phyloP scores from a whole-genome alignment of 2,113 vertebrate genomes.

The Periophthalmus modestus region DNA sequence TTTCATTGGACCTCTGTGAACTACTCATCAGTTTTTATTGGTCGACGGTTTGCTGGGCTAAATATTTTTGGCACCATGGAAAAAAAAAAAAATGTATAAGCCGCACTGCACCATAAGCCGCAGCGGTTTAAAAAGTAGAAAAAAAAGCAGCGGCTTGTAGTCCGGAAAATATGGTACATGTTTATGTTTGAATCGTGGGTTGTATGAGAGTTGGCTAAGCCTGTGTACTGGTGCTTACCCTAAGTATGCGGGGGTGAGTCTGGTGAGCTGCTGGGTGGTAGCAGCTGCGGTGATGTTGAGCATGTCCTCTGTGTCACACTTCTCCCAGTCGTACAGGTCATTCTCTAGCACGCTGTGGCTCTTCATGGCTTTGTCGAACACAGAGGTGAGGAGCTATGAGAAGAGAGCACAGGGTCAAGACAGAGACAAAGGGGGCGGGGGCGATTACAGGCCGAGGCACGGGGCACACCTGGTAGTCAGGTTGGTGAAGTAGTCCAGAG shows the following conservation, averaged over 20 bases:
- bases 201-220: no score
- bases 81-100: no score
- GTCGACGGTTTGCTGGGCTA: no score
- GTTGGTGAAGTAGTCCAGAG: constrained; percentile 95
- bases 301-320: constrained; percentile 86
- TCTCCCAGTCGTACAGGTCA: constrained; percentile 98
- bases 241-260: constrained; percentile 91
- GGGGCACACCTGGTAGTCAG: constrained; percentile 90
- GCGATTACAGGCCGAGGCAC: background rate
- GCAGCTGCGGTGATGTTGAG: constrained; percentile 85
- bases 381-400: constrained; percentile 88
- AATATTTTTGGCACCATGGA: no score
- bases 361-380: constrained; percentile 96
- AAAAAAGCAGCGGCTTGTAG: no score
- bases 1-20: no score
- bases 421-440: background rate
- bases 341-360: constrained; percentile 88
- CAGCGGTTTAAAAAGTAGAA: no score
- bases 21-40: no score
- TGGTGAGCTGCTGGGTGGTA: constrained; percentile 92
- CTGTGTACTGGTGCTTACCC: constrained; percentile 73
- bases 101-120: no score
- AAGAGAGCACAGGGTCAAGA: constrained; percentile 23
- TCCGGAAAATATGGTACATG: no score
- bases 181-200: no score